Percentiles rank a stretch among this genome's conserved stretches.
Conservation (phyloP, 1,140 invertebrate genomes). For the Odontomachus brunneus region DNA sequence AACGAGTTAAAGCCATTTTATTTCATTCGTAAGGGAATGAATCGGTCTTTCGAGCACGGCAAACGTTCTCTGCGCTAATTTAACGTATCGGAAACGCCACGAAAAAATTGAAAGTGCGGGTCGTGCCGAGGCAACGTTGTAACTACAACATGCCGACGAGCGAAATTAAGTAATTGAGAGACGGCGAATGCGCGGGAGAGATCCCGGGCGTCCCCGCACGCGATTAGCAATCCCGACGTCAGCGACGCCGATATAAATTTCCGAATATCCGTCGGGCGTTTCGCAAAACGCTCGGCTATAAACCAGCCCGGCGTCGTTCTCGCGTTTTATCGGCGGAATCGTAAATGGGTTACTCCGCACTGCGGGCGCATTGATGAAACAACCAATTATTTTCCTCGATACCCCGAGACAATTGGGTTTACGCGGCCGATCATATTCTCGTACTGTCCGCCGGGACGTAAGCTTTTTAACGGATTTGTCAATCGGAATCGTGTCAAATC, state of each 20-base stretch:
- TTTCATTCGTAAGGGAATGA: no score
- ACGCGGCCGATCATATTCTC: conserved; percentile 43
- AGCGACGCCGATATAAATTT: conserved; percentile 47
- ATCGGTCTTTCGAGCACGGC: no score
- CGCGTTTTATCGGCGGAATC: conserved; percentile 43
- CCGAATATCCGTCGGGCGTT: conserved; percentile 19
- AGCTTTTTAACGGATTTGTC: conserved; percentile 61
- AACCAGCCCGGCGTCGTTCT: conserved; percentile 13
- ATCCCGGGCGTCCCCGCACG: no score
- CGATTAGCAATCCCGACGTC: conserved; percentile 12
- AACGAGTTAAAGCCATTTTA: no score
- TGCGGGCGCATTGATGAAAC: conserved; percentile 42
- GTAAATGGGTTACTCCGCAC: conserved; percentile 39
- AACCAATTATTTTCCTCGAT: conserved; percentile 58
- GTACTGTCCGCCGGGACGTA: conserved; percentile 31
- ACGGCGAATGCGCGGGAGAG: no score
- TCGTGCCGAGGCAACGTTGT: no score
- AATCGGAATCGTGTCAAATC: conserved; percentile 62
- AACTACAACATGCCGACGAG: background rate
- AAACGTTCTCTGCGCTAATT: no score
- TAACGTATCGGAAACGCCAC: no score
- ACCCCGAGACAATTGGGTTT: conserved; percentile 51
- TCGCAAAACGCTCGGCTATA: conserved; percentile 1
- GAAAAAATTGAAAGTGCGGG: background rate
- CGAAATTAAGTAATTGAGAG: conserved; percentile 35